A percentile compares a stretch with the other conserved stretches of the same genome.
These are phyloP conservation scores for Osmerus mordax DNA, from an alignment of 2,113 vertebrate species.

Conservation along the genomic window DNA sequence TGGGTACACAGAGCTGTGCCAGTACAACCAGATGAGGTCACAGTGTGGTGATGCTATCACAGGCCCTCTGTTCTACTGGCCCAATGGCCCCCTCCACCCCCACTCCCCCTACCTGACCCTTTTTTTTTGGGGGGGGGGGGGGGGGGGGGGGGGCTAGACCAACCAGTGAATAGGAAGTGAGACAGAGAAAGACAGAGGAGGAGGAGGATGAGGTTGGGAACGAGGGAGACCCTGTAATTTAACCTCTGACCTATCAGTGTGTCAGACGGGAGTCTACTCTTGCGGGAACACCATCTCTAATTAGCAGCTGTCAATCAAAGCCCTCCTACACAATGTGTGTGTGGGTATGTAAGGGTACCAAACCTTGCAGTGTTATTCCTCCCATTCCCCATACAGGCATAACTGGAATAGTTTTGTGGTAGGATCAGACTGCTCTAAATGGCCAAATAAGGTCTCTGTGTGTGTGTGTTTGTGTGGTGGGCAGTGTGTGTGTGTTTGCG, in stretches of 20 bases:
- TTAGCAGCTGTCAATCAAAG: constrained; percentile 44
- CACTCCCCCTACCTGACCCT: background rate
- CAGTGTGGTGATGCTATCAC: background rate
- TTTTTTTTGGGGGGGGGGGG: background rate
- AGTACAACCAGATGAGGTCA: constrained; percentile 14
- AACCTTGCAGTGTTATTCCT: constrained; percentile 32
- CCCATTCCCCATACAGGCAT: constrained; percentile 48
- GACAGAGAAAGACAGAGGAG: background rate
- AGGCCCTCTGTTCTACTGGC: background rate
- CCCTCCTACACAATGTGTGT: constrained; percentile 9
- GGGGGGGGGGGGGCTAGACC: background rate
- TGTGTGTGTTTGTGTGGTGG: background rate
- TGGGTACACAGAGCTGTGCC: constrained; percentile 5
- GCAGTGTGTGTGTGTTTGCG: constrained; percentile 8
- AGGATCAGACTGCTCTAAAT: constrained; percentile 51
- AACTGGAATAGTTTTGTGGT: constrained; percentile 58
- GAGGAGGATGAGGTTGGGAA: constrained; percentile 19
- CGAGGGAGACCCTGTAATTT: constrained; percentile 22
- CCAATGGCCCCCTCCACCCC: background rate
- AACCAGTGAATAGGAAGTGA: background rate
- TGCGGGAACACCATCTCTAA: constrained; percentile 30
- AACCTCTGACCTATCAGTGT: constrained; percentile 36
- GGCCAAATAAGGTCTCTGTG: constrained; percentile 55
- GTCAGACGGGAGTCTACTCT: constrained; percentile 18
- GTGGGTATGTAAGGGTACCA: constrained; percentile 11